Base-by-base conservation (phyloP, 2,888 invertebrate genomes). In the Ectemnius continuus region DNA sequence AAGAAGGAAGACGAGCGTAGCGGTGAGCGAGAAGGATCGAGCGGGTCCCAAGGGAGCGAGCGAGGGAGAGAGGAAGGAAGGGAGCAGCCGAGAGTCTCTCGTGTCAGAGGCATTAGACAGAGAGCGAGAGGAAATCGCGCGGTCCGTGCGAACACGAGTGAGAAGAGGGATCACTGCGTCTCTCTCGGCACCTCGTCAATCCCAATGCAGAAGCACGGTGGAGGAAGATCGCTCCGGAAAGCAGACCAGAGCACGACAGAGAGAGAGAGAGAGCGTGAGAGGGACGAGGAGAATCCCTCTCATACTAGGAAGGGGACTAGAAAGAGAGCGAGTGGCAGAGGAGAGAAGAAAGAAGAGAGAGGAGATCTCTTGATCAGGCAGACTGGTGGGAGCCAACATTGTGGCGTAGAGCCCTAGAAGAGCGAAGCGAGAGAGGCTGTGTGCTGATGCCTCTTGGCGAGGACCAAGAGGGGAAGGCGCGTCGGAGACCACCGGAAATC, bases 401-500 rank as follows among this genome's bases (percentile, higher is more conserved):
- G 52, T 52, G 52, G 52, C 52, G 52, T 52, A 16, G 52, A 52
- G 16, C 52, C 52, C 36, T 36, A 36, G 36, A 36, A 36, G 36
- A 8, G 36, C 4, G 36, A 36, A 6, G 36, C 36, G 36, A 36
- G 36, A 36, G 36, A 11, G 23, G 23, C 23, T 23, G 8, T 67
- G 71, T 70, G 75, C 75, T 80, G 81, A 75, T 63, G 70, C 58
- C 45, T 65, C 65, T 56, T 4, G 58, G 47, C 11, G 57, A 28
- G 23, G 64, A 66, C 11, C 5, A 58, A 71, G 64, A 62, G 69
- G 48, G 65, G 26, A 58, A 45, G 0, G 47, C 57, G 63, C 63
- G 67, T 70, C 57, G 13, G 67, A 74, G 80, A 80, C 73, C 83
- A 84, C 86, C 87, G 87, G 87, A 87, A 88, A 88, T 87, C 83